Base-by-base conservation (phyloP, 2,888 invertebrate genomes). In the Willowsia nigromaculata region DNA sequence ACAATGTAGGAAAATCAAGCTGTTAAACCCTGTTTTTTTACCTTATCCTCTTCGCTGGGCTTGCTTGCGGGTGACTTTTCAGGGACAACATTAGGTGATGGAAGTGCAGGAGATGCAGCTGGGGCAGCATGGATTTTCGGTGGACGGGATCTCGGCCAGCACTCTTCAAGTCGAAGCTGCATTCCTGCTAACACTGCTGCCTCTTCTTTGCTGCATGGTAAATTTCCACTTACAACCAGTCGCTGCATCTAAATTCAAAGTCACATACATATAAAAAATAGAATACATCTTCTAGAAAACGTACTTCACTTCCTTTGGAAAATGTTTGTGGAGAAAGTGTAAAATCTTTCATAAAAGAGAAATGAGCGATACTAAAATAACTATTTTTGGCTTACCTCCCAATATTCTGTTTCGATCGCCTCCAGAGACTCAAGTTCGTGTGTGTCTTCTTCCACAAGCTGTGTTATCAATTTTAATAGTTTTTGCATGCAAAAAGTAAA, bases 151-250 rank as follows among this genome's bases (percentile, higher is more conserved):
- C 93, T 92, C 3, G 94, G 94, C 94, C 94, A 94, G 93, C 94
- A 95, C 92, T 95, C 95, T 92, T 96, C 95, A 22, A 96, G 94
- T 84, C 95, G 94, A 18, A 96, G 94, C 93, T 96, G 95, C 84
- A 96, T 95, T 59, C 95, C 95, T 7, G 96, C 96, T 88, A 96
- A 93, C 9, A 95, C 94, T 0, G 95, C 95, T 0, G 95, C 95
- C 92, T 96, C 96, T 91, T 96, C 95, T 92, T 95, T 95, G 85
- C 95, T 95, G 93, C 95, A 95, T 1, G 95, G 95, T 89, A 96
- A 93, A 53, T 95, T 94, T 1, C 96, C 96, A 56, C 94, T 94
- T 85, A 95, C 94, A 68, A 96, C 95, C 93, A 95, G 93, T 90
- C 95, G 94, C 94, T 95, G 95, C 92, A 96, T 94, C 95, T 96